Percentiles rank a stretch among this genome's conserved stretches.
Evolutionary conservation across 2,797 vertebrate species (phyloP).

Genomic region (Oreochromis grahami): DNA sequence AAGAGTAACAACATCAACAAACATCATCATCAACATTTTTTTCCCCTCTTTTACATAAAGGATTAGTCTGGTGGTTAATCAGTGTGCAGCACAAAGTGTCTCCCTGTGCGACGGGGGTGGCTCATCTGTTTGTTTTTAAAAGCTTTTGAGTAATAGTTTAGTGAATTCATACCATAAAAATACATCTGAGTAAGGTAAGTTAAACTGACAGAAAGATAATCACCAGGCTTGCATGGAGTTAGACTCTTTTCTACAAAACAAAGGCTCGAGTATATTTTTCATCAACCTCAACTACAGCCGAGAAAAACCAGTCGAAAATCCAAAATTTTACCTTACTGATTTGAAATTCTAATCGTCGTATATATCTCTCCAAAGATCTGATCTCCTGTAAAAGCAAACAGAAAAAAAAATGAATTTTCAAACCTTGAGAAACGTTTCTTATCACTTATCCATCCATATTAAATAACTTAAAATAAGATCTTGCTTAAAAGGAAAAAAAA

Average conservation of each 20-base stretch:
- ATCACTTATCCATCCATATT: background rate
- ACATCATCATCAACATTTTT: background rate
- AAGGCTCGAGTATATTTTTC: background rate
- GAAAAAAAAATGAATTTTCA: background rate
- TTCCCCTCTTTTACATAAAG: background rate
- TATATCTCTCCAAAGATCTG: conserved; percentile 85
- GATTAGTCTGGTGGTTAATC: background rate
- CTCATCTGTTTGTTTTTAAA: background rate
- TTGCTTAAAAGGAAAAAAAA: background rate
- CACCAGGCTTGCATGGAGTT: background rate
- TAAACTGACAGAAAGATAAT: background rate
- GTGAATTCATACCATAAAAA: background rate
- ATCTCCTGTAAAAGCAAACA: conserved; percentile 80
- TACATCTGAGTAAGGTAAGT: background rate
- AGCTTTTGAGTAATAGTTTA: background rate
- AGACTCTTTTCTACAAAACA: background rate
- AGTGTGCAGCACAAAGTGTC: background rate
- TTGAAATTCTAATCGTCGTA: conserved; percentile 92
- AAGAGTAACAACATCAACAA: background rate
- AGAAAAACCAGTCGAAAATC: background rate
- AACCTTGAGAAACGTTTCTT: background rate
- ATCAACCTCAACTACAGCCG: background rate
- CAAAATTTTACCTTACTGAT: conserved; percentile 86
- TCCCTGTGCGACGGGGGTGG: background rate
- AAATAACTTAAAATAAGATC: background rate